Conservation (phyloP, 1,140 invertebrate species). For the Drosophila truncata region DNA sequence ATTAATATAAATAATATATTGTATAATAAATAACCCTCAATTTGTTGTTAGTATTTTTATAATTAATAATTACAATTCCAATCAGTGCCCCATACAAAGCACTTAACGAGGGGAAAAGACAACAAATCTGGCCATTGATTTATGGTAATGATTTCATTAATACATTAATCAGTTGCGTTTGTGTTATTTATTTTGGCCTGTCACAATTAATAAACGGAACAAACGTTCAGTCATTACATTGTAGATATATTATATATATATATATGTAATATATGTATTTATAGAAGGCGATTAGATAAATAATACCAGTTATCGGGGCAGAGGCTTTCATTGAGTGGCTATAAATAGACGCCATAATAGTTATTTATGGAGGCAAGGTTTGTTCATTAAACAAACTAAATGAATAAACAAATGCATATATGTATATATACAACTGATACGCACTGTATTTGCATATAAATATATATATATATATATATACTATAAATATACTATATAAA, state of each 20-base stretch:
- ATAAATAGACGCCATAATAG: constrained; percentile 6
- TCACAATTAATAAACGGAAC: constrained; percentile 19
- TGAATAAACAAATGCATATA: neutral
- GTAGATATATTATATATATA: neutral
- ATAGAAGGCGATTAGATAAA: constrained; percentile 19
- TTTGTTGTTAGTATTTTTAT: neutral
- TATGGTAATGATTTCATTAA: constrained; percentile 35
- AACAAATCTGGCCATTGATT: constrained; percentile 14
- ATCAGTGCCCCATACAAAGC: neutral
- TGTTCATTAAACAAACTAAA: neutral
- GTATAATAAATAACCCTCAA: neutral
- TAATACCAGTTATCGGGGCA: constrained; percentile 2
- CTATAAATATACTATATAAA: neutral
- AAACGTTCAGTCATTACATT: constrained; percentile 6
- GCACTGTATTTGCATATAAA: constrained; percentile 9
- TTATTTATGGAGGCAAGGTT: constrained; percentile 13
- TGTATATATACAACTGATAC: neutral
- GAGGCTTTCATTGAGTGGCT: constrained; percentile 6
- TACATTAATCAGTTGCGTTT: constrained; percentile 26
- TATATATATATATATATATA: neutral
- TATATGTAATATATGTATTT: constrained; percentile 1
- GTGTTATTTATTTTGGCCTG: constrained; percentile 34
- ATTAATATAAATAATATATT: neutral
- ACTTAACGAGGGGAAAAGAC: neutral
- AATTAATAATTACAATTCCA: neutral